Evolutionary conservation across 2,113 vertebrate species (phyloP).

Genomic region (Sander vitreus): DNA sequence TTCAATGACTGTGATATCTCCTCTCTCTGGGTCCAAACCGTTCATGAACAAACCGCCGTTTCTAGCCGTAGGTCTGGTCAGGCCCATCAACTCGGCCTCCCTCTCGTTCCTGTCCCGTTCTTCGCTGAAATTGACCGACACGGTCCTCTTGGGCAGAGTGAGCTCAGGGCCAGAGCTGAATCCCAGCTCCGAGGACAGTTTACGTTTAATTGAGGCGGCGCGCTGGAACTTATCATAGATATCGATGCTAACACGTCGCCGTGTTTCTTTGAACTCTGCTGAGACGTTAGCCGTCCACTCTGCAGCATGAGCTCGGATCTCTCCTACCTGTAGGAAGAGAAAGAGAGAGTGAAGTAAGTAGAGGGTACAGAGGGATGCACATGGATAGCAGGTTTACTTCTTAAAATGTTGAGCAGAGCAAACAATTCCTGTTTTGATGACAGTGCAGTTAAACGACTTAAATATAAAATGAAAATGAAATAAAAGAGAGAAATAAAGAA

Average conservation of each 20-base stretch:
- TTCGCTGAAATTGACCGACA: constrained; percentile 87
- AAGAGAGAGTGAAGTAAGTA: background rate
- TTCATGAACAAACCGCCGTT: constrained; percentile 91
- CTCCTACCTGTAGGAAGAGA: constrained; percentile 88
- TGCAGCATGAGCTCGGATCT: constrained; percentile 95
- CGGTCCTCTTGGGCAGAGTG: constrained; percentile 89
- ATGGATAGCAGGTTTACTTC: background rate
- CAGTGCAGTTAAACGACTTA: background rate
- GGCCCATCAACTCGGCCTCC: constrained; percentile 70
- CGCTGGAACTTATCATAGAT: constrained; percentile 97
- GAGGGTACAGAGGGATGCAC: background rate
- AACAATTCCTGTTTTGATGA: background rate
- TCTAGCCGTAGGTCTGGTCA: constrained; percentile 71
- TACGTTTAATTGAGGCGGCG: constrained; percentile 95
- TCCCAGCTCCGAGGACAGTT: constrained; percentile 92
- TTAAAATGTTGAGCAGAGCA: background rate
- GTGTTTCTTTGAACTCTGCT: constrained; percentile 96
- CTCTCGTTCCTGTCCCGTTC: constrained; percentile 77
- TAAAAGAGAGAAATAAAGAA: background rate
- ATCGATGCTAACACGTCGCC: constrained; percentile 95
- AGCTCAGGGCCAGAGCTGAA: constrained; percentile 88
- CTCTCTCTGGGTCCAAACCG: constrained; percentile 87
- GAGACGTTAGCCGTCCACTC: constrained; percentile 99
- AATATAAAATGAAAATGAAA: background rate
- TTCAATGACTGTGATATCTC: constrained; percentile 91